These are phyloP conservation scores for Cololabis saira DNA, from an alignment of 2,113 vertebrate genomes.

Conservation along the genomic window DNA sequence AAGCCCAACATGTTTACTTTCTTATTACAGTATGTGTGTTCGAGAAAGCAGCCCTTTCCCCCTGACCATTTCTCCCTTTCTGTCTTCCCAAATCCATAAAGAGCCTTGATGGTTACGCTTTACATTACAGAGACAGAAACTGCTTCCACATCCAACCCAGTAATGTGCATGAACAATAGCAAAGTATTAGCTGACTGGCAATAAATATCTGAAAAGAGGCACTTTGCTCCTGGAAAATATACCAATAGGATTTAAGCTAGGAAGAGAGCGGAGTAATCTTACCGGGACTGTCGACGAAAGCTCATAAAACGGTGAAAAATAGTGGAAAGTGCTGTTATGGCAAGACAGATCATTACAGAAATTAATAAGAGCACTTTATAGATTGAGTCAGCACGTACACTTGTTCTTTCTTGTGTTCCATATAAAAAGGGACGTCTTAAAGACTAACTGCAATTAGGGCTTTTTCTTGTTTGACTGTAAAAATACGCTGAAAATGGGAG, in stretches of 20 bases:
- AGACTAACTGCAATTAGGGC: conserved; percentile 46
- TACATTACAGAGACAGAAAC: conserved; percentile 64
- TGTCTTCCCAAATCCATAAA: conserved; percentile 48
- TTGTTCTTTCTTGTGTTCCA: conserved; percentile 29
- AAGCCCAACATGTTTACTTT: conserved; percentile 44
- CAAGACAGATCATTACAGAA: conserved; percentile 50
- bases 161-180: conserved; percentile 70
- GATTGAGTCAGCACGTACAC: conserved; percentile 30
- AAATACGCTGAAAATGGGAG: conserved; percentile 46
- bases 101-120: conserved; percentile 52
- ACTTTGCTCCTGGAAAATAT: conserved; percentile 55
- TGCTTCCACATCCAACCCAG: conserved; percentile 55
- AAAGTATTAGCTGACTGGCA: conserved; percentile 66
- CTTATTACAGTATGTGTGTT: conserved; percentile 30
- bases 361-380: conserved; percentile 50
- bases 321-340: conserved; percentile 19
- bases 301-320: conserved; percentile 33
- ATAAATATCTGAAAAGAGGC: conserved; percentile 71
- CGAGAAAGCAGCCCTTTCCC: conserved; percentile 28
- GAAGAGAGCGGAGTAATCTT: conserved; percentile 32
- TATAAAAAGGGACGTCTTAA: conserved; percentile 29
- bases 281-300: conserved; percentile 28
- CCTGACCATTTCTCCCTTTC: conserved; percentile 6
- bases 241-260: conserved; percentile 35
- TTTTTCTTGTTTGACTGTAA: conserved; percentile 54